Base-by-base conservation (phyloP, 2,113 vertebrate genomes). In the Centropristis striata region DNA sequence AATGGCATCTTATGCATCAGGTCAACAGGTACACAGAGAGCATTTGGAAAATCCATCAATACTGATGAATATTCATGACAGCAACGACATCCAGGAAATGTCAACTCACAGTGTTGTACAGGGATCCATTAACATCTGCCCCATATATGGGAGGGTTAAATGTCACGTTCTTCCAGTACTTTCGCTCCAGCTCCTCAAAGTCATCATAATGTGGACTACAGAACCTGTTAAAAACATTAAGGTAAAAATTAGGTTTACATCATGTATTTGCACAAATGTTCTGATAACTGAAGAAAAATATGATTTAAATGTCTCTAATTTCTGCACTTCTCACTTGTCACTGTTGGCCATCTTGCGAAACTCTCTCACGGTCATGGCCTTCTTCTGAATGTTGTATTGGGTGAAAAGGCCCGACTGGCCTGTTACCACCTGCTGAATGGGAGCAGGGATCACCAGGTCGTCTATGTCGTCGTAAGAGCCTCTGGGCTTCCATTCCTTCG, bases 351-450 rank as follows among this genome's bases (percentile, higher is more conserved):
- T 96, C 79, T 96, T 96, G 23, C 97, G 92, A 86, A 99, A 99
- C 87, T 99, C 98, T 12, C 95, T 93, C 27, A 99, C 96, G 0
- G 96, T 96, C 97, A 99, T 98, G 67, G 98, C 93, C 84, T 98
- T 99, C 94, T 98, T 99, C 95, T 99, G 98, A 81, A 99, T 99
- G 93, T 99, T 99, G 89, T 99, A 99, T 85, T 99, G 98, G 2
- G 97, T 98, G 83, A 99, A 99, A 80, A 99, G 97, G n/a, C 98
- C 98, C 0, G 97, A 99, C 92, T 99, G 97, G 23, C 98, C 98
- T 0, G 97, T 98, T 72, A 99, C 98, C 80, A 99, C 96, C 92
- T 99, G 98, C 91, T 99, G 97, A 90, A 99, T 99, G 50, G 98
- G 98, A 12, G 98, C 96, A 12, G 98, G 97, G 82, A 99, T 99